Evolutionary conservation across 2,888 invertebrate genomes (phyloP), one percentile per base, ranked within the genome.

Genomic region (Cephus sareptanus): DNA sequence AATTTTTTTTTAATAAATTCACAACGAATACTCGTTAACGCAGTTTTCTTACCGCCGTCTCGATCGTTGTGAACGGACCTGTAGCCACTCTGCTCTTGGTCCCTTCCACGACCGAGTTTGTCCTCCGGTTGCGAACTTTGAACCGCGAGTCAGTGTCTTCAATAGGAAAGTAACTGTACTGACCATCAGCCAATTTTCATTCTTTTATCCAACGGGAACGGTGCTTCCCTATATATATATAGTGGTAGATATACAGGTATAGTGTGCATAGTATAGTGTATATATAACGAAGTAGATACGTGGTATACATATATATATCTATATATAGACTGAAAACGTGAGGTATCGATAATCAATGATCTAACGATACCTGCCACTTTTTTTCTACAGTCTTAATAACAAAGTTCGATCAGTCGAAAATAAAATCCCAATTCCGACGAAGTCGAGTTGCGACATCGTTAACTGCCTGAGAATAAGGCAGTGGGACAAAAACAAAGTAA

Each of bases 111-210:
- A 78, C 69, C 77, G 76, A 79, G 84, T 83, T 84, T 80, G 85
- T 85, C 84, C 82, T 83, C 81, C 73, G 80, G 80, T 79, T 79
- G 83, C 85, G 87, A 88, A 87, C 87, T 87, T 82, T 87, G 88
- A 87, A 86, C 87, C 81, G 71, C 82, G 80, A 81, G 75, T 69
- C 77, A 76, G 76, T 76, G 77, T 77, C 78, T 75, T 73, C 81
- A 79, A 84, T 82, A 81, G 80, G 75, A 79, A 82, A 82, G 83
- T 86, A 86, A 87, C 87, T 85, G 86, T 87, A 85, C 83, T 80
- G 81, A 81, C 84, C 85, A 84, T 83, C 84, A 82, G 87, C 85
- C 85, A 87, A 87, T 88, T 88, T 89, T 88, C 87, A 86, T 86
- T 87, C 85, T 85, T 81, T 80, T 80, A 78, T 82, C 79, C 81